phyloP scores from a whole-genome alignment of 2,113 vertebrate genomes.

The Carassius gibelio region DNA sequence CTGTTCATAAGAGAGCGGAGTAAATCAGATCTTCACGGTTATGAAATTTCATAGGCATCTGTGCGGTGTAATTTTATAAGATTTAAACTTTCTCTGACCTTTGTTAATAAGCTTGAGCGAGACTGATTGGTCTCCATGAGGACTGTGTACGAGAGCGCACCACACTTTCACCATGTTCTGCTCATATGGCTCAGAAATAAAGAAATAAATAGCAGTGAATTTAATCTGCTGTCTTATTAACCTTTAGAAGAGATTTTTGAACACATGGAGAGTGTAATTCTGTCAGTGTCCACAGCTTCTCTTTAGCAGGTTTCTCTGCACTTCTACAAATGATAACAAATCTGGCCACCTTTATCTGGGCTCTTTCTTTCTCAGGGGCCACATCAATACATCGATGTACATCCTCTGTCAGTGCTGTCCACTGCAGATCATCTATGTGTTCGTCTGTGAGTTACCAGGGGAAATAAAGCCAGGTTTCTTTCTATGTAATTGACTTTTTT shows the following conservation, averaged over 20 bases:
- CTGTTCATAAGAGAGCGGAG: background rate
- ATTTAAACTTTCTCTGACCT: background rate
- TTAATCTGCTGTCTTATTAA: slow-evolving; percentile 3
- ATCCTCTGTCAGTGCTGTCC: background rate
- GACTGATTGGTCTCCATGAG: background rate
- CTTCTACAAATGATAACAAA: slow-evolving; percentile 1
- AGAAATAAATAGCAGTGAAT: background rate
- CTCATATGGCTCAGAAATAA: background rate
- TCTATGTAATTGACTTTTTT: slow-evolving; percentile 31
- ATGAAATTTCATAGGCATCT: background rate
- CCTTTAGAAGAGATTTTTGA: background rate
- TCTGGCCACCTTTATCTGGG: background rate
- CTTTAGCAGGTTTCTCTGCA: background rate
- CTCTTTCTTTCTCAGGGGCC: background rate
- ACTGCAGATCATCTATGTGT: background rate
- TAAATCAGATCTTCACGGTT: background rate
- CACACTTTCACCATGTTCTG: background rate
- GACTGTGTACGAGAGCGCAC: background rate
- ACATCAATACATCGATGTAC: background rate
- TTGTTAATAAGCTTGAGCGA: background rate
- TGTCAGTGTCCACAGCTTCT: background rate
- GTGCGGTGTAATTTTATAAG: background rate
- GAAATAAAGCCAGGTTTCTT: slow-evolving; percentile 9
- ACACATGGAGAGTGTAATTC: too few relatives aligned
- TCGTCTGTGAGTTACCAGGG: background rate